Percentiles rank a stretch among this genome's conserved stretches.
These are phyloP conservation scores for Acleris literana DNA, from an alignment of 2,888 invertebrate species.

Conservation along the genomic window DNA sequence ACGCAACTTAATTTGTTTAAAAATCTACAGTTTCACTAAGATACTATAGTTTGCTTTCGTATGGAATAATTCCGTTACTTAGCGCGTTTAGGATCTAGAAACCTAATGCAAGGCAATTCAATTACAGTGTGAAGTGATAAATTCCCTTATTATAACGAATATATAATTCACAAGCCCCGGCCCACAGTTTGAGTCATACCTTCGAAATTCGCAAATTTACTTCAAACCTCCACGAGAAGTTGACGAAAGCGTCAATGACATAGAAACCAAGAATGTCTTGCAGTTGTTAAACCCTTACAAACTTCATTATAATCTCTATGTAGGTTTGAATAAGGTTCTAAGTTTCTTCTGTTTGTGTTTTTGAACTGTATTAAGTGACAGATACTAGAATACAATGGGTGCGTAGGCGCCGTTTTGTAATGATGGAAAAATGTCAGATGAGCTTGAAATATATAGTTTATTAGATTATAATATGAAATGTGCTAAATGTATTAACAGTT, in stretches of 20 bases:
- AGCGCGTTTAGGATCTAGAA: not conserved
- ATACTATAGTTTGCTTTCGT: not conserved
- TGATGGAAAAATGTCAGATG: slow-evolving; percentile 62
- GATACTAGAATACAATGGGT: slow-evolving; percentile 57
- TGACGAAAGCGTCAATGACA: slow-evolving; percentile 35
- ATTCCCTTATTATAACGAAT: slow-evolving; percentile 59
- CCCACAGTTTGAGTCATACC: slow-evolving; percentile 60
- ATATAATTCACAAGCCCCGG: slow-evolving; percentile 47
- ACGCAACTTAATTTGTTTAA: not conserved
- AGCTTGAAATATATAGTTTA: slow-evolving; percentile 48
- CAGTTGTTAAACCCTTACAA: not conserved
- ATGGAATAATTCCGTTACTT: not conserved
- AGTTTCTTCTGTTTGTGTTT: slow-evolving; percentile 3
- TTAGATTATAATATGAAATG: slow-evolving; percentile 40
- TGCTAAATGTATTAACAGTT: slow-evolving; percentile 25
- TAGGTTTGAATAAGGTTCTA: slow-evolving; percentile 5
- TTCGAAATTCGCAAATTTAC: slow-evolving; percentile 56
- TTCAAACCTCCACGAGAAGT: slow-evolving; percentile 31
- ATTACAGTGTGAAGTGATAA: slow-evolving; percentile 60
- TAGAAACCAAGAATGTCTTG: slow-evolving; percentile 18
- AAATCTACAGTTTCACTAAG: not conserved
- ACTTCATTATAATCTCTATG: slow-evolving; percentile 1
- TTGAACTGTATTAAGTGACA: slow-evolving; percentile 5
- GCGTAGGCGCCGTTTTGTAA: slow-evolving; percentile 66
- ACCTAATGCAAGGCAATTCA: slow-evolving; percentile 44